Conservation (phyloP, 2,797 vertebrate genomes). For the Caiman crocodilus region DNA sequence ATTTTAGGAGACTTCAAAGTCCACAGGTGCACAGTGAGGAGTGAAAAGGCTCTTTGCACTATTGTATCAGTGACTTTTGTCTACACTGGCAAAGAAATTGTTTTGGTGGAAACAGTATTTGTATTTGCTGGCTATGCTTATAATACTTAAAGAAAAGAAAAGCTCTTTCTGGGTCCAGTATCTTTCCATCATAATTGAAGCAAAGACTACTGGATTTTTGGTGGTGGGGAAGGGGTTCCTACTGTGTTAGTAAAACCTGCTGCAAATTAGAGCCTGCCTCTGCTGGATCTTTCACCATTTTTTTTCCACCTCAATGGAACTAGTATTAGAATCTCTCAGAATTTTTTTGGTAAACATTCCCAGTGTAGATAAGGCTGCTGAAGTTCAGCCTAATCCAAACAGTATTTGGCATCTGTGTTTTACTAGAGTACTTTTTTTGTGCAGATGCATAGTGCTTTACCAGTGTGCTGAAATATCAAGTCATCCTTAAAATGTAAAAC, state of each 20-base stretch:
- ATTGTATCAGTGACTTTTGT: neutral
- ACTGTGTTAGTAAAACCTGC: neutral
- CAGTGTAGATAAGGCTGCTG: neutral
- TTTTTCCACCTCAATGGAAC: neutral
- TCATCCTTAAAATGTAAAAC: neutral
- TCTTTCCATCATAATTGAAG: neutral
- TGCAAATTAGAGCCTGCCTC: neutral
- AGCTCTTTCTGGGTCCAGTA: neutral
- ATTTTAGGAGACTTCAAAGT: neutral
- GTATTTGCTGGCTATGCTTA: neutral
- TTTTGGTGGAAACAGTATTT: neutral
- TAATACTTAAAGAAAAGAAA: neutral
- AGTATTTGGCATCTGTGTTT: neutral
- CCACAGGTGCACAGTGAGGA: neutral
- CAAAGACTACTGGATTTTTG: neutral
- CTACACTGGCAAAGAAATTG: neutral
- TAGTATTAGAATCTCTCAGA: neutral
- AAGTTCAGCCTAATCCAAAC: neutral
- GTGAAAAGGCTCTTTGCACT: neutral
- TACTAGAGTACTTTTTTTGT: neutral
- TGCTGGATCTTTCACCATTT: neutral
- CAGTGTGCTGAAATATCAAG: neutral
- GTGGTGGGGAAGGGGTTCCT: neutral
- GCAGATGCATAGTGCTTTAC: neutral
- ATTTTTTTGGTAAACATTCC: neutral